Conservation (phyloP, 1,140 invertebrate genomes). For the Caenorhabditis remanei region DNA sequence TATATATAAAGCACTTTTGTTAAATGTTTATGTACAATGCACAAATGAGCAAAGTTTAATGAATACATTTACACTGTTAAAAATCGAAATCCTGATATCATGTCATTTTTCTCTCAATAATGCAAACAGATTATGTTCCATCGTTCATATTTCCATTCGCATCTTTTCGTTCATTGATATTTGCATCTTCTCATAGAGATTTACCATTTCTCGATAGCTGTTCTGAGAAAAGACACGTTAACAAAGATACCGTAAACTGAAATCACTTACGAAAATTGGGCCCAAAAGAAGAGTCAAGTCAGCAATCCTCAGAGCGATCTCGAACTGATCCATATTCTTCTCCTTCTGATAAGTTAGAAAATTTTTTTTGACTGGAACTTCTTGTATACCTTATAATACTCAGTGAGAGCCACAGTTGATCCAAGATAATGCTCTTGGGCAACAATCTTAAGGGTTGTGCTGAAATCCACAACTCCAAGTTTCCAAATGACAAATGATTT, state of each 20-base stretch:
- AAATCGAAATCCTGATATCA: too few species aligned
- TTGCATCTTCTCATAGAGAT: not conserved
- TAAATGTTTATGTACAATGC: too few species aligned
- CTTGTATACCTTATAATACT: conserved; percentile 14
- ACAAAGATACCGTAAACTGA: not conserved
- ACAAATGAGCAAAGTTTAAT: too few species aligned
- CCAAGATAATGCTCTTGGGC: conserved; percentile 45
- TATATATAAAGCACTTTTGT: too few species aligned
- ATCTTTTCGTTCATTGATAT: too few species aligned
- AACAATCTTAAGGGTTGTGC: conserved; percentile 24
- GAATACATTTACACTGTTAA: too few species aligned
- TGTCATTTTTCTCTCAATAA: too few species aligned
- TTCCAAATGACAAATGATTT: conserved; percentile 46
- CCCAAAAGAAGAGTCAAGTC: conserved; percentile 16
- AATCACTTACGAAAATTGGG: conserved; percentile 21
- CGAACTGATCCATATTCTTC: conserved; percentile 20
- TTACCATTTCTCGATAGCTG: conserved; percentile 26
- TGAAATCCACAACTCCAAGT: conserved; percentile 48
- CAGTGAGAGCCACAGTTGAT: not conserved
- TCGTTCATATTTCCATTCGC: too few species aligned
- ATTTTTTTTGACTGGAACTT: too few species aligned
- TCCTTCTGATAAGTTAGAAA: not conserved
- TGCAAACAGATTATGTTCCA: too few species aligned
- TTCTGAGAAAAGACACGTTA: not conserved
- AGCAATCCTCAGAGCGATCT: conserved; percentile 30